Percentiles rank a stretch among this genome's conserved stretches.
These are phyloP conservation scores for Taenaris catops DNA, from an alignment of 2,888 invertebrate genomes.

Conservation along the genomic window DNA sequence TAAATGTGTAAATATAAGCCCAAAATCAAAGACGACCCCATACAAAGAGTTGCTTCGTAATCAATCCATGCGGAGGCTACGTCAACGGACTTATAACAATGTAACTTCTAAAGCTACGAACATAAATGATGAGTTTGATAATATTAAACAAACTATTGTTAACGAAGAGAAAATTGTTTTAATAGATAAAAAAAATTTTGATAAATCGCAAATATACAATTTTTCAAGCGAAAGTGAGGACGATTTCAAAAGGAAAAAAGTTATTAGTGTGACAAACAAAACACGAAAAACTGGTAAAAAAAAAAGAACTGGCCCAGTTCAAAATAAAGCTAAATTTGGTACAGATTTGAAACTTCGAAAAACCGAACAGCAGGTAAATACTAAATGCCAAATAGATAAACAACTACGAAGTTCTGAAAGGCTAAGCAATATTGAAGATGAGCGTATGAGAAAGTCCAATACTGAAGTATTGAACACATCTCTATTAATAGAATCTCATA, in stretches of 20 bases:
- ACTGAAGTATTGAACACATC: conserved; percentile 44
- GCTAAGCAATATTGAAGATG: conserved; percentile 37
- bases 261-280: background rate
- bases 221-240: conserved; percentile 61
- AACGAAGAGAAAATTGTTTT: conserved; percentile 35
- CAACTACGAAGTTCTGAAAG: conserved; percentile 20
- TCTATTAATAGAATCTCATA: conserved; percentile 30
- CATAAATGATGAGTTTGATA: conserved; percentile 48
- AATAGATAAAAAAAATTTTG: conserved; percentile 36
- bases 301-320: too few species aligned
- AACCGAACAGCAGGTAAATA: too few species aligned
- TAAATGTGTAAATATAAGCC: conserved; percentile 28
- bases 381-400: conserved; percentile 18
- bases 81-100: too few species aligned
- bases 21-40: conserved; percentile 36
- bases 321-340: background rate
- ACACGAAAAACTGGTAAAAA: conserved; percentile 23
- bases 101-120: conserved; percentile 47
- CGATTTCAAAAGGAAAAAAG: conserved; percentile 33
- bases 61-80: too few species aligned
- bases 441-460: conserved; percentile 44
- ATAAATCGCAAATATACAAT: too few species aligned
- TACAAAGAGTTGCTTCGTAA: conserved; percentile 61
- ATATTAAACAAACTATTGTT: conserved; percentile 40
- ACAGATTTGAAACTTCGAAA: background rate